Conservation (phyloP, 2,888 invertebrate genomes). For the Scaptomyza parva region DNA sequence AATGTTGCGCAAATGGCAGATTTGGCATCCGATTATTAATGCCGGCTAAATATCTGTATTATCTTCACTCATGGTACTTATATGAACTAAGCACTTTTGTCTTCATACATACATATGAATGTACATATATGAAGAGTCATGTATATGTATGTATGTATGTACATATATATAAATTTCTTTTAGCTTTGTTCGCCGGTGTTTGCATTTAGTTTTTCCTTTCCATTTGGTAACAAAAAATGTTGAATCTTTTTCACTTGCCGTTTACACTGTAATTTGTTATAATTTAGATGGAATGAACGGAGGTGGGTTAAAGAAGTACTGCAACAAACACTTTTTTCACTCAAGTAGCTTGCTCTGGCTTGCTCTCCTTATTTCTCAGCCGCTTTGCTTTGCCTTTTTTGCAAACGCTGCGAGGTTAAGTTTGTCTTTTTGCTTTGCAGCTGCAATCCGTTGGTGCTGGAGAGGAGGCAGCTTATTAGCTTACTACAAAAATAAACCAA, state of each 20-base stretch:
- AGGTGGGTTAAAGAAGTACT: not conserved
- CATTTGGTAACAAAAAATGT: not conserved
- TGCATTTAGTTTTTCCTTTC: slow-evolving; percentile 8
- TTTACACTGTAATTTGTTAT: slow-evolving; percentile 19
- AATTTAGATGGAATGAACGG: not conserved
- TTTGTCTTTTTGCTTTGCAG: slow-evolving; percentile 63
- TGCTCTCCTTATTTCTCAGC: slow-evolving; percentile 27
- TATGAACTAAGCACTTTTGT: slow-evolving; percentile 11
- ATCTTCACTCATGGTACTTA: not conserved
- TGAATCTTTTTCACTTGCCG: slow-evolving; percentile 22
- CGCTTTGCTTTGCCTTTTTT: slow-evolving; percentile 51
- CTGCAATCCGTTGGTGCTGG: slow-evolving; percentile 50
- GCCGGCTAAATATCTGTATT: slow-evolving; percentile 21
- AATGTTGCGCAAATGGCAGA: slow-evolving; percentile 14
- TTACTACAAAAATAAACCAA: slow-evolving; percentile 52
- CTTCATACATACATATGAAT: slow-evolving; percentile 13
- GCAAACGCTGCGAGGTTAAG: slow-evolving; percentile 72
- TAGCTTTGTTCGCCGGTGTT: slow-evolving; percentile 46
- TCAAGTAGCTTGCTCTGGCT: slow-evolving; percentile 35
- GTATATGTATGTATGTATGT: not conserved
- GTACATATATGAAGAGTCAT: not conserved
- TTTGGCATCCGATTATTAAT: slow-evolving; percentile 6
- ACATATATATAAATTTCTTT: slow-evolving; percentile 9
- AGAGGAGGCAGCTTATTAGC: slow-evolving; percentile 33
- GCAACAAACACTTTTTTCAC: slow-evolving; percentile 4